Conservation (phyloP, 2,888 invertebrate species). For the Stenurella melanura region DNA sequence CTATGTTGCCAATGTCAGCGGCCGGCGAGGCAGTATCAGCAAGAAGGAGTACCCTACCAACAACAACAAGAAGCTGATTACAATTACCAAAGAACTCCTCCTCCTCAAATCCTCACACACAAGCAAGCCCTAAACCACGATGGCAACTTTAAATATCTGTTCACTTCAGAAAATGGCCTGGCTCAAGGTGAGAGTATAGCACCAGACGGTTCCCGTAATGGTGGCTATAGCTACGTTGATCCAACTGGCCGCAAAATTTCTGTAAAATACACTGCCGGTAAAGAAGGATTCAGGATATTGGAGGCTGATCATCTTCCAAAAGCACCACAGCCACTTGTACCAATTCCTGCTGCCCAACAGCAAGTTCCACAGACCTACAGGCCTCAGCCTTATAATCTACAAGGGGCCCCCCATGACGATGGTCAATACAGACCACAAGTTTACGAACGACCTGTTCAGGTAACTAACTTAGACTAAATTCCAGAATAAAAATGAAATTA, state of each 20-base stretch:
- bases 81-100: slow-evolving; percentile 65
- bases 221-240: slow-evolving; percentile 73
- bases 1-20: slow-evolving; percentile 54
- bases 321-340: slow-evolving; percentile 64
- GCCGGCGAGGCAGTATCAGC: neutral
- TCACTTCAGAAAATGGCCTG: slow-evolving; percentile 82
- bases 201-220: slow-evolving; percentile 80
- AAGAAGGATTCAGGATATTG: slow-evolving; percentile 74
- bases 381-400: slow-evolving; percentile 55
- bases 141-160: slow-evolving; percentile 81
- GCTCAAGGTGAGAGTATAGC: slow-evolving; percentile 82
- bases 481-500: too few species aligned
- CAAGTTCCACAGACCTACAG: slow-evolving; percentile 52
- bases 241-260: slow-evolving; percentile 80
- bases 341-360: slow-evolving; percentile 59
- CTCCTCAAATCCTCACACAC: slow-evolving; percentile 77
- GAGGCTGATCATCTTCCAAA: slow-evolving; percentile 74
- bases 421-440: slow-evolving; percentile 66
- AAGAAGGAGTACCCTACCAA: slow-evolving; percentile 43
- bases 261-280: slow-evolving; percentile 75
- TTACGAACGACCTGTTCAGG: slow-evolving; percentile 56
- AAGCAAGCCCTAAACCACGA: slow-evolving; percentile 80
- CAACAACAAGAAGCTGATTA: slow-evolving; percentile 55
- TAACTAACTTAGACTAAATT: slow-evolving; percentile 15
- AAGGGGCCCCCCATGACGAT: slow-evolving; percentile 59